Percentiles rank a stretch among this genome's conserved stretches.
phyloP scores from a whole-genome alignment of 2,113 vertebrate genomes.

The Orientallactaga bullata region DNA sequence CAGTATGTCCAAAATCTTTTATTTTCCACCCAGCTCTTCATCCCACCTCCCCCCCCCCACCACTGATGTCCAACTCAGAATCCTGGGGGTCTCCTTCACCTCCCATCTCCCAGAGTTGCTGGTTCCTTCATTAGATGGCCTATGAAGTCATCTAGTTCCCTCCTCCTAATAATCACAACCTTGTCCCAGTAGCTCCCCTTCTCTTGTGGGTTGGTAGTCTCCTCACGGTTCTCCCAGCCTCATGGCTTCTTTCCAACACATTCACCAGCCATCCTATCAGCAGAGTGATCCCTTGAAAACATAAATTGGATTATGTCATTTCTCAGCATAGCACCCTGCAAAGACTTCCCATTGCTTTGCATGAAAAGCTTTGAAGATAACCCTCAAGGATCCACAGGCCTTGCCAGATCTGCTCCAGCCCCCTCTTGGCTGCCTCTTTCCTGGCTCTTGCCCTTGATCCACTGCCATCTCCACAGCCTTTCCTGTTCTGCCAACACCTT shows the following conservation, averaged over 20 bases:
- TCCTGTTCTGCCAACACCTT: background rate
- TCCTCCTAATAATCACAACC: background rate
- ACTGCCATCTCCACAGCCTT: background rate
- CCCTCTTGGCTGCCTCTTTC: background rate
- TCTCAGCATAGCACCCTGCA: conserved; percentile 16
- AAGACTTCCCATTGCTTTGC: background rate
- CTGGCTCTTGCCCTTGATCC: background rate
- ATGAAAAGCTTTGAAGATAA: conserved; percentile 27
- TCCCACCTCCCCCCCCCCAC: background rate
- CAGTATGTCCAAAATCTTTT: background rate
- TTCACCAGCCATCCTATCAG: background rate
- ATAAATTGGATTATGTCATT: conserved; percentile 68
- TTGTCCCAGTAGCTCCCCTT: background rate
- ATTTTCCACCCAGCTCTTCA: background rate
- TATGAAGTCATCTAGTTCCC: conserved; percentile 54
- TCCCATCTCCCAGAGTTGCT: background rate
- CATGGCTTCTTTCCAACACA: conserved; percentile 62
- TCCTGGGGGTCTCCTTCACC: background rate
- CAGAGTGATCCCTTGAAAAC: conserved; percentile 55
- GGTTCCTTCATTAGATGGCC: conserved; percentile 14
- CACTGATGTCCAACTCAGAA: background rate
- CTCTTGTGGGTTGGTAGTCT: conserved; percentile 15
- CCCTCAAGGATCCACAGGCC: background rate
- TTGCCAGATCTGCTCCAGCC: background rate
- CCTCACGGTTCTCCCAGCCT: conserved; percentile 60